Evolutionary conservation across 2,888 invertebrate species (phyloP), one percentile per base, ranked within the genome.

Genomic region (Cosmorhoe ocellata): DNA sequence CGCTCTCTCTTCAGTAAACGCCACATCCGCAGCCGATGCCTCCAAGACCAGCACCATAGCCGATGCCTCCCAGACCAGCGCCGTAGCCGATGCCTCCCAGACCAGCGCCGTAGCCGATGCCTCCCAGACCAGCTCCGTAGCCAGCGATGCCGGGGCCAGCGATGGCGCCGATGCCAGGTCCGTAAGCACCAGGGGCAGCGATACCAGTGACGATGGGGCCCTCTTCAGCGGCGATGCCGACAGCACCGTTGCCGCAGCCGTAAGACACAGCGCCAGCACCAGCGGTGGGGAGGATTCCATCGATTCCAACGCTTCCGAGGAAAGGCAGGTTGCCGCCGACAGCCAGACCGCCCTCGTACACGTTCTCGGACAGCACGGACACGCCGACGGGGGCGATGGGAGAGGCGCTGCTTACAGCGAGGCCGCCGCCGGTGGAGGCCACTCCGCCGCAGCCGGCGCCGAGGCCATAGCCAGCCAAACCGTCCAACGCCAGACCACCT

Each of bases 291-390:
- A 79, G 47, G 2, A 56, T 51, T 1, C 77, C 78, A 26, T 78
- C 74, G 7, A 79, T 28, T 6, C 51, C 69, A 0, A 73, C 72
- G 6, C 72, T 63, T 2, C 75, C 74, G 1, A 76, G 48, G 63
- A 79, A 76, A 1, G 77, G 81, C 22, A 81, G 53, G 31, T 71
- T 67, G 33, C 81, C 81, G 33, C 53, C 54, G 0, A 73, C 69
- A 1, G 50, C 40, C 1, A 77, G 47, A 6, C 63, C 45, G 4
- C 77, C 77, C 48, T 72, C 74, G 31, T 71, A 67, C 0, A 60
- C 57, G 46, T 77, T 77, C 32, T 74, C 74, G 11, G 76, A 72
- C 7, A 66, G 36, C 22, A 76, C 58, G 8, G 65, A 63, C 4
- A 78, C 52, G 18, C 74, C 74, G 5, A 63, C 56, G 8, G 64